Evolutionary conservation across 2,113 vertebrate genomes (phyloP), one percentile per base, ranked within the genome.

Genomic region (Cichladusa arquata): DNA sequence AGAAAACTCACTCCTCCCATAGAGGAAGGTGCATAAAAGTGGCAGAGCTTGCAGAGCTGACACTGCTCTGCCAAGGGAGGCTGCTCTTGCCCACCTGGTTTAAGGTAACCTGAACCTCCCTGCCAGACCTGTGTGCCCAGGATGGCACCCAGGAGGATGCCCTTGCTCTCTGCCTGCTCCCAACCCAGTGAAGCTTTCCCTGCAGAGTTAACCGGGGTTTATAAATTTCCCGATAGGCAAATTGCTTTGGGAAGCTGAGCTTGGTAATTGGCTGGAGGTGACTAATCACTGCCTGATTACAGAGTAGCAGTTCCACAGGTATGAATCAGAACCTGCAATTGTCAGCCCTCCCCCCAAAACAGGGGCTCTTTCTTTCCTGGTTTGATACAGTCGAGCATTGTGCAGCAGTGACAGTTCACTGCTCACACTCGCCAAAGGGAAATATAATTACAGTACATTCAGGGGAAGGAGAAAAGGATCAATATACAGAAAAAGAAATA

Each of bases 301-400:
- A 92, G 86, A 90, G 92, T 72, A 93, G 91, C 11, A 6, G 76
- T 89, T 95, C 73, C 91, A 86, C 88, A 96, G 96, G 96, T 96
- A 85, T 96, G 96, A 97, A 96, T 96, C 95, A 97, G 95, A 96
- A 92, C 88, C 92, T 10, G 14, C 84, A 95, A 85, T 80, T 96
- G 95, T 51, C 92, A 93, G 82, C 64, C 66, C 53, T 93, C 81
- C 78, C 71, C 71, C 65, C 61, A 81, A 94, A 95, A 92, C 88
- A 94, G 80, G 57, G 82, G 25, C 85, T 85, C 79, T 71, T 80
- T 96, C 79, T 87, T 86, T 58, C 60, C 82, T 14, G 8, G 23
- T 61, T 84, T 94, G 72, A 85, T 71, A n/a, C 47, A 72, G 40
- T 44, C 1, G 31, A 92, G 71, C 86, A 66, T 89, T 89, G 80